Conservation (phyloP, 1,140 invertebrate genomes). For the Heliconius himera region DNA sequence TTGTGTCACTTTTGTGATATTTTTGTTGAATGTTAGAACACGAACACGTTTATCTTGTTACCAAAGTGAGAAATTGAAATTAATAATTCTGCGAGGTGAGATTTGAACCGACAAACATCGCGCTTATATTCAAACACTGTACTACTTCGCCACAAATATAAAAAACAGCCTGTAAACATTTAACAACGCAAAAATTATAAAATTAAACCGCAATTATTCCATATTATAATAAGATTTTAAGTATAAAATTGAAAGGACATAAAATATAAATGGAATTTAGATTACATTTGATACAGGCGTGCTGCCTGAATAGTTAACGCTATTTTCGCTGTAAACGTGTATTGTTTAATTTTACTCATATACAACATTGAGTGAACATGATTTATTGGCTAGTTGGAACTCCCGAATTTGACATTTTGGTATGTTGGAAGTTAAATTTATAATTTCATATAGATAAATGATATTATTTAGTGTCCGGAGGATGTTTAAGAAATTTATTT, state of each 20-base stretch:
- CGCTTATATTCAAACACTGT: no score
- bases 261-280: constrained; percentile 8
- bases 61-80: no score
- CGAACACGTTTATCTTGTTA: no score
- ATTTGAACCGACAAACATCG: no score
- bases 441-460: background rate
- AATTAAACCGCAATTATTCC: background rate
- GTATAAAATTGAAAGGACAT: background rate
- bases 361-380: constrained; percentile 1
- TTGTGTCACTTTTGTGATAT: no score
- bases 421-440: background rate
- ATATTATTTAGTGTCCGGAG: no score
- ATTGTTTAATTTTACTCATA: constrained; percentile 1
- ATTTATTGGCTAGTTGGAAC: background rate
- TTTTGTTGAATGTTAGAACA: no score
- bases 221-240: background rate
- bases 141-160: no score
- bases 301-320: constrained; percentile 10
- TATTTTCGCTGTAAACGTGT: background rate
- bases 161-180: no score
- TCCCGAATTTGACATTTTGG: background rate
- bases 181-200: background rate
- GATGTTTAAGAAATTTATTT: no score
- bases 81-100: no score
- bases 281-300: constrained; percentile 4